Base-by-base conservation (phyloP, 2,888 invertebrate species). In the Noctua janthe region DNA sequence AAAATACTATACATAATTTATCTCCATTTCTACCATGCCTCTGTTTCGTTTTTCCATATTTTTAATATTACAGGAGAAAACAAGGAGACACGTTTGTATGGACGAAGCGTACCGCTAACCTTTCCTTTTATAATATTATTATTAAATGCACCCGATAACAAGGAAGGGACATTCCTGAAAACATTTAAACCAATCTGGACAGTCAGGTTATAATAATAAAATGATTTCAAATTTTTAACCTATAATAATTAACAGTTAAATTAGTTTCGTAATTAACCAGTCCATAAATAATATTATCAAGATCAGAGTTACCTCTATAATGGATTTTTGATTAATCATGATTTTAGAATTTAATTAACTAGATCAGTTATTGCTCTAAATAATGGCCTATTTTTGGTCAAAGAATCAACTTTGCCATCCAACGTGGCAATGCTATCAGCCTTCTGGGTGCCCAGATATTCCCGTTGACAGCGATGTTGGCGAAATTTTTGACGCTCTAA, bases 241-340 rank as follows among this genome's bases (percentile, higher is more conserved):
- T 11, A 43, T 62, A 29, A 29, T 29, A 29, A 2, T 29, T 43
- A 29, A 66, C 11, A 11, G 5, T n/a, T 72, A 13, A 56, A 80
- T 73, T 56, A 39, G 49, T 80, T 80, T 47, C 10, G 39, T 80
- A 17, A 80, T 80, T 56, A 72, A 29, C 47, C 2, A 11, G 66
- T 23, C 54, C 11, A 51, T 23, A 29, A 51, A 29, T 70, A 47
- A n/a, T 3, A 35, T 35, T 64, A 15, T 64, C n/a, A 7, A 11
- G 10, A 43, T 39, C 29, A 13, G 71, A 39, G 20, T 6, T 54
- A 29, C 29, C 29, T n/a, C 2, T n/a, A 49, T 64, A 76, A 64
- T 76, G 23, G 13, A 17, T 54, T 47, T 66, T 51, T 79, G 39
- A 67, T 64, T 23, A 29, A 17, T 17, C 8, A 54, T 1, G 8